Base-by-base conservation (phyloP, 2,797 vertebrate genomes). In the Syngnathus acus region DNA sequence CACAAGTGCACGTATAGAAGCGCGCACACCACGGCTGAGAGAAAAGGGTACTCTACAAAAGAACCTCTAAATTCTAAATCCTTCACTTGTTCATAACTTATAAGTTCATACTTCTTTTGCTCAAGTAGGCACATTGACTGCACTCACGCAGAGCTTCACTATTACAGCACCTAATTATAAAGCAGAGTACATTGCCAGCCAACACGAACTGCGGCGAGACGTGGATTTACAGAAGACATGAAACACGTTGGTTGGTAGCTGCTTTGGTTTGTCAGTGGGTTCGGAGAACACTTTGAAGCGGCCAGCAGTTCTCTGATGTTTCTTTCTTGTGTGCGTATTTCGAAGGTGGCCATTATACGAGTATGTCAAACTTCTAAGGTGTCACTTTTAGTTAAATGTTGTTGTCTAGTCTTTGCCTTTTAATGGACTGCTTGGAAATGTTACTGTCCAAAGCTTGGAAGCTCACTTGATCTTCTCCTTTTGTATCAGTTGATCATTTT, bases 231-330 rank as follows among this genome's bases (percentile, higher is more conserved):
- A 77, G 78, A 62, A 69, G 75, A 75, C 64, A 78, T 71, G 51
- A 75, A 58, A 67, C 65, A 72, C 9, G 23, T 70, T 64, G 71
- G 68, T 75, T 66, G 67, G 82, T 78, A 78, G 82, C 83, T 68
- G 75, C 50, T 73, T 71, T 69, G 79, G 79, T 82, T 73, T 72
- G 66, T 78, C 72, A 75, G 74, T 81, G 81, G 77, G 72, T 86
- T 84, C 81, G 72, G 72, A 68, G 65, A 39, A 71, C 67, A 74
- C 65, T 68, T 70, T 72, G 19, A 68, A 78, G 61, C 66, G 73
- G 67, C 66, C 68, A 62, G 65, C 21, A 39, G 66, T 76, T 62
- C 66, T 59, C 43, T 72, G 72, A 74, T 73, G 70, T 68, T 23
- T 71, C 65, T 79, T 78, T 65, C 65, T 57, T 45, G 23, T 37